Evolutionary conservation across 1,140 invertebrate genomes (phyloP).

Genomic region (Drosophila mayri): DNA sequence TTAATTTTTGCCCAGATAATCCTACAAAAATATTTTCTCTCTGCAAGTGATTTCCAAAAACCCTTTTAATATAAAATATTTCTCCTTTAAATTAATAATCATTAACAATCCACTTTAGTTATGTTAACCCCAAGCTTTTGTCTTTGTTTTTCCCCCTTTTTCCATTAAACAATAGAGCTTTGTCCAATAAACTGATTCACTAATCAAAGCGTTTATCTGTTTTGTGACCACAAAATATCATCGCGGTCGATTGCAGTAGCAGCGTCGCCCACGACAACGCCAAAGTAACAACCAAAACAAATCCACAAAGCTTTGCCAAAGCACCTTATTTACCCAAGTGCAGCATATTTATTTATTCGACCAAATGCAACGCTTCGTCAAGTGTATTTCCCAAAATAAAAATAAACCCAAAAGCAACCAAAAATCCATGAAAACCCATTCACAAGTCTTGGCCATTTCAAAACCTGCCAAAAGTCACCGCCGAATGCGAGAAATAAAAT

Average conservation of each 20-base stretch:
- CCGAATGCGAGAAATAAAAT: slow-evolving; percentile 11
- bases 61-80: background rate
- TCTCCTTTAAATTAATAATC: background rate
- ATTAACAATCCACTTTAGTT: background rate
- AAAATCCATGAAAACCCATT: slow-evolving; percentile 24
- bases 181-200: slow-evolving; percentile 11
- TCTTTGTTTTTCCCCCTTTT: slow-evolving; percentile 5
- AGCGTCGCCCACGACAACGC: slow-evolving; percentile 59
- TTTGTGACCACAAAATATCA: slow-evolving; percentile 18
- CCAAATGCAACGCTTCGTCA: slow-evolving; percentile 37
- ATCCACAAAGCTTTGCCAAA: slow-evolving; percentile 28
- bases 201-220: slow-evolving; percentile 36
- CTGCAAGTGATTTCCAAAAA: background rate
- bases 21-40: background rate
- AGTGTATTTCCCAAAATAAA: slow-evolving; percentile 16
- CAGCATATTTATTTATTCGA: slow-evolving; percentile 25
- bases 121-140: background rate
- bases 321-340: slow-evolving; percentile 28
- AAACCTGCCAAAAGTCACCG: slow-evolving; percentile 23
- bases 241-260: slow-evolving; percentile 49
- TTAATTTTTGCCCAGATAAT: no score
- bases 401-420: slow-evolving; percentile 10
- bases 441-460: slow-evolving; percentile 24
- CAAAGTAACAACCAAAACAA: slow-evolving; percentile 51
- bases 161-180: slow-evolving; percentile 29